Evolutionary conservation across 2,113 vertebrate species (phyloP), one percentile per base, ranked within the genome.

Genomic region (Murina feae): DNA sequence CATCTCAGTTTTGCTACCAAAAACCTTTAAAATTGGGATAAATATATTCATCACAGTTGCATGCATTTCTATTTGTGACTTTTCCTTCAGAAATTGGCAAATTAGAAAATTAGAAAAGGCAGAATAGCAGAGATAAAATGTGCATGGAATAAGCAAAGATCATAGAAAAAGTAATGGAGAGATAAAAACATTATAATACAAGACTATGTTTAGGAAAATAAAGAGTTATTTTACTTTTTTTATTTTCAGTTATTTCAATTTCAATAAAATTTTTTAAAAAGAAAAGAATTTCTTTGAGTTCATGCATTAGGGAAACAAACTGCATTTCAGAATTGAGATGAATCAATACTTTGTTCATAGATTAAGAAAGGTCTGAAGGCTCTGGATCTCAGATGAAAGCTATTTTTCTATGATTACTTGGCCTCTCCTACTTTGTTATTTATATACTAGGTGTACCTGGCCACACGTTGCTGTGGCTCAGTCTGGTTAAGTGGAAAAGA

Each of bases 251-350:
- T 76, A 89, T 71, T 94, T 12, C 44, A 75, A 90, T 90, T 92
- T 92, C 25, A 90, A 35, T 65, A 75, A 89, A 96, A 95, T 80
- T 30, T 5, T 66, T 85, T 76, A 74, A 80, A 28, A 85, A 90
- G 17, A 30, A 88, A 89, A 87, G 9, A 65, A 71, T 78, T 39
- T 65, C 9, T 93, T 96, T 92, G 72, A 85, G 28, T 68, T 10
- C 30, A 87, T 82, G 37, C 5, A 79, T 39, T 39, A 84, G 21
- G 63, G n/a, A 83, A 93, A 51, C 49, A 85, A 93, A 51, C 8
- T 63, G 21, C 20, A 74, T 90, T 93, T 94, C 72, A 90, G 35
- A 96, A 65, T 18, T 92, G 51, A 96, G n/a, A 94, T 68, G 74
- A 74, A 12, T 85, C 74, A 89, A 47, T 13, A 68, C 66, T 91